Evolutionary conservation across 2,888 invertebrate genomes (phyloP).

Genomic region (Campopleginae sp.): DNA sequence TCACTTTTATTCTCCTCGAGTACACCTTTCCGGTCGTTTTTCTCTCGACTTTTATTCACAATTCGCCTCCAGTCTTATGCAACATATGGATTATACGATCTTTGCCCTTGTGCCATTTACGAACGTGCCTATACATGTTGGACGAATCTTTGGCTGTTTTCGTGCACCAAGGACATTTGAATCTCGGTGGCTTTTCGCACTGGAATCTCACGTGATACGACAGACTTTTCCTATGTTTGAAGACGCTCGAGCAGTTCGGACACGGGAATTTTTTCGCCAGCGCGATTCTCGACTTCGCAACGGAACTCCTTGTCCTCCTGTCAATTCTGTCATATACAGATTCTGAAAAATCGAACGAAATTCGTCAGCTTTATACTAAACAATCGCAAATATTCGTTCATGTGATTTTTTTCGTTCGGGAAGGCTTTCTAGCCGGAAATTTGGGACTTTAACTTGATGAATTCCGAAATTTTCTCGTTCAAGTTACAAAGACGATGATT

Average conservation of each 20-base stretch:
- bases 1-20: not conserved
- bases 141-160: not conserved
- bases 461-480: not conserved
- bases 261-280: slow-evolving; percentile 73
- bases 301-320: not conserved
- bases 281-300: not conserved
- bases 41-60: not conserved
- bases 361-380: slow-evolving; percentile 54
- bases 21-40: slow-evolving; percentile 31
- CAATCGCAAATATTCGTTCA: not conserved
- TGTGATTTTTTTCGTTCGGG: not conserved
- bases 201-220: slow-evolving; percentile 78
- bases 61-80: not conserved
- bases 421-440: not conserved
- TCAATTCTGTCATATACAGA: slow-evolving; percentile 32
- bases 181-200: slow-evolving; percentile 81
- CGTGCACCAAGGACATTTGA: slow-evolving; percentile 81
- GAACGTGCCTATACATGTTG: not conserved
- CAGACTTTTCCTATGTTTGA: slow-evolving; percentile 74
- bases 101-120: not conserved
- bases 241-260: slow-evolving; percentile 76
- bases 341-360: slow-evolving; percentile 67
- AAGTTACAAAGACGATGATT: not conserved
- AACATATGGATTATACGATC: not conserved
- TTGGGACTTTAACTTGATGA: not conserved